phyloP scores from a whole-genome alignment of 2,797 vertebrate species.

The Cynodonichthys magdalenae region DNA sequence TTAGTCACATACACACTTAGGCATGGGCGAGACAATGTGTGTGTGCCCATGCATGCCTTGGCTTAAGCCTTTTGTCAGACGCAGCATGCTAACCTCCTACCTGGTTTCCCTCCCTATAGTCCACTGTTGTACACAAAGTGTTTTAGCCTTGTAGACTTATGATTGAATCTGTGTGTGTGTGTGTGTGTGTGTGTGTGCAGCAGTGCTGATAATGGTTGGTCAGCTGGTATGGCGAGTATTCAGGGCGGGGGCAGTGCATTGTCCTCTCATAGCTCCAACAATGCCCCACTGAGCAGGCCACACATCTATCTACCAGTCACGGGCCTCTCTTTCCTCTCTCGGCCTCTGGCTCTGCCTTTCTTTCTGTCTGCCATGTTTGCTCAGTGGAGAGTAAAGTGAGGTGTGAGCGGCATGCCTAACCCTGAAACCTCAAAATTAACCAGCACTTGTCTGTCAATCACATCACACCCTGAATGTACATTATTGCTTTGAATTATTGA shows the following conservation, averaged over 20 bases:
- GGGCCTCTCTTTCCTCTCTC: conserved; percentile 61
- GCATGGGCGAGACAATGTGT: conserved; percentile 36
- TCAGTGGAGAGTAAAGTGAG: conserved; percentile 57
- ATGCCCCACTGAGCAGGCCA: conserved; percentile 80
- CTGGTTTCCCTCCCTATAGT: conserved; percentile 49
- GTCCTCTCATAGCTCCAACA: conserved; percentile 82
- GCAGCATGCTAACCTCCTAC: conserved; percentile 49
- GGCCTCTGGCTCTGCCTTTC: conserved; percentile 61
- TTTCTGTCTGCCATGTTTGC: conserved; percentile 72
- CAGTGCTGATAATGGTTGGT: conserved; percentile 80
- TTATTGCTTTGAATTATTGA: conserved; percentile 15
- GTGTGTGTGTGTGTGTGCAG: conserved; percentile 62
- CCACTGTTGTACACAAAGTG: conserved; percentile 28
- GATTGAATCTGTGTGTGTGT: conserved; percentile 41
- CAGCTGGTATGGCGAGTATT: conserved; percentile 86
- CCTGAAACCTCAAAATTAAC: conserved; percentile 40
- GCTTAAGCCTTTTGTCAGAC: conserved; percentile 62
- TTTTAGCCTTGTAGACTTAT: conserved; percentile 49
- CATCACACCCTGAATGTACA: conserved; percentile 11
- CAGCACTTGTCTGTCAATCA: conserved; percentile 27
- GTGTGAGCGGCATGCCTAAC: conserved; percentile 36
- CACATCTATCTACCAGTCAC: conserved; percentile 80
- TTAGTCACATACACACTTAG: conserved; percentile 27
- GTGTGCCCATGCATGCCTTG: conserved; percentile 58
- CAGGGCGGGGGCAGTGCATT: conserved; percentile 81